Base-by-base conservation (phyloP, 1,140 invertebrate species). In the Druon quercuslanigerum region DNA sequence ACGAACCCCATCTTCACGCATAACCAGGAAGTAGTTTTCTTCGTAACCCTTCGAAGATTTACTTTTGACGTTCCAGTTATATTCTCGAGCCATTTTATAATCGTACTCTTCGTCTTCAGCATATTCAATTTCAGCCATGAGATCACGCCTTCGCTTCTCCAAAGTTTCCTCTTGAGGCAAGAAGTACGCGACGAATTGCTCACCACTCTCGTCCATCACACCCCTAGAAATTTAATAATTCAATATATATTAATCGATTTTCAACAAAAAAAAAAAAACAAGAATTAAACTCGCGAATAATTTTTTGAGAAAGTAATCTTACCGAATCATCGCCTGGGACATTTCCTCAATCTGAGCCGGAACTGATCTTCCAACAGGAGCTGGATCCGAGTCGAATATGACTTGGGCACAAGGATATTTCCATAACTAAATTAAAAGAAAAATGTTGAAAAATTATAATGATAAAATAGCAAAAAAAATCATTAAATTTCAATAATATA, bases 151-250 rank as follows among this genome's bases (percentile, higher is more conserved):
- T 16, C 98, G 92, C 91, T 99, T 99, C 52, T 94, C 93, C 77
- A 99, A 92, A 0, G 98, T 99, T 77, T 98, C 96, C 72, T 98
- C 96, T 25, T 97, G 96, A 3, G 98, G 99, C 77, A 99, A 92
- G 92, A 99, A 99, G 90, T 99, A 99, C 0, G 98, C 98, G 9
- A 99, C 98, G 92, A 99, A 99, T 90, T 99, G 98, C 91, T 99
- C 98, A 19, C 98, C 98, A 90, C 96, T 98, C 91, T 99, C 98
- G 90, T 99, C 98, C 95, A 99, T 98, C 80, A 97, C 97, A 96
- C 96, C 97, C 91, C 94, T 97, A 90, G 56, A 93, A 90, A 80
- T 85, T 88, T 76, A 92, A 82, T 70, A 79, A 81, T 77, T 17
- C 12, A 20, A 56, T 19, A 0, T 3, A 56, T 12, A 12, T 9